phyloP scores from a whole-genome alignment of 2,113 vertebrate genomes.

The Riparia riparia region DNA sequence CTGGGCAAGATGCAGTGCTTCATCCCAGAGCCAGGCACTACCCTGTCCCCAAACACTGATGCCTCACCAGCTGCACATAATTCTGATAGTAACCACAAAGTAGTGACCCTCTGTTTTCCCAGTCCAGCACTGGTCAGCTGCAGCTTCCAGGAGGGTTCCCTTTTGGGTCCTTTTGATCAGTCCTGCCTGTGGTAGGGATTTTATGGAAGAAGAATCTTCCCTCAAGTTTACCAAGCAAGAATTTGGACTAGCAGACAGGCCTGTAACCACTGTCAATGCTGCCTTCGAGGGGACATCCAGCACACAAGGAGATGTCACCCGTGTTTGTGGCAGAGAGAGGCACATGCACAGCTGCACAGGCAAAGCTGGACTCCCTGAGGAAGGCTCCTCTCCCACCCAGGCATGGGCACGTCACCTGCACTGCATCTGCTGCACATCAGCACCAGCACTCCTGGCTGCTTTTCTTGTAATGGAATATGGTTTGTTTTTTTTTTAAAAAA shows the following conservation, averaged over 20 bases:
- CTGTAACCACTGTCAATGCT: neutral
- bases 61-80: neutral
- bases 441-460: neutral
- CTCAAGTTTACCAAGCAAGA: neutral
- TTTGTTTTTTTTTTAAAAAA: neutral
- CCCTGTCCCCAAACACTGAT: neutral
- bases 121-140: neutral
- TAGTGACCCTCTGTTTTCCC: neutral
- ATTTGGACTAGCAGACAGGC: neutral
- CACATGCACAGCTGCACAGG: fast-evolving
- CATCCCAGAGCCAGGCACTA: neutral
- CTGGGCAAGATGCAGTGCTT: neutral
- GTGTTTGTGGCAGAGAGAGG: neutral
- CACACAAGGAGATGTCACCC: neutral
- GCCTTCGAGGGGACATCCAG: neutral
- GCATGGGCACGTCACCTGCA: fast-evolving
- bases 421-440: neutral
- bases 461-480: neutral
- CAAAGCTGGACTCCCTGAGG: neutral
- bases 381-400: neutral
- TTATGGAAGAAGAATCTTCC: neutral
- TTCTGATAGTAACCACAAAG: neutral
- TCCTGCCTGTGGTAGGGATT: neutral
- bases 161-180: neutral
- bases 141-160: neutral